Percentiles rank a stretch among this genome's conserved stretches.
phyloP scores from a whole-genome alignment of 1,140 invertebrate species.

The Papilio xuthus region DNA sequence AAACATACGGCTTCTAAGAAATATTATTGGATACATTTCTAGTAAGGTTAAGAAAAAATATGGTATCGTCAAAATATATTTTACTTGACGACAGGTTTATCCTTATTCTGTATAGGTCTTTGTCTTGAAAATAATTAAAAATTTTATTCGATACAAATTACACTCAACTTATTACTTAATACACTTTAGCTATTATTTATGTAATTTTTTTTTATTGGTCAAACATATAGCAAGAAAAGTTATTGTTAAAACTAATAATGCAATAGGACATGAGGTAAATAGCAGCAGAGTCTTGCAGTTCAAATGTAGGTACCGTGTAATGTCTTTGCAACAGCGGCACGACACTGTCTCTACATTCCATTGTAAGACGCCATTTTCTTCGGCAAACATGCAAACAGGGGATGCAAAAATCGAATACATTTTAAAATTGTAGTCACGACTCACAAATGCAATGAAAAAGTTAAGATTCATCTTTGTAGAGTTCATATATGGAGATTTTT shows the following conservation, averaged over 20 bases:
- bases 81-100: too few species aligned
- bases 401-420: conserved; percentile 48
- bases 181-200: too few species aligned
- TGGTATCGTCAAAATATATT: neutral
- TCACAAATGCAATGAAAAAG: neutral
- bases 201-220: too few species aligned
- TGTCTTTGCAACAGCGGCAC: conserved; percentile 50
- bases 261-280: conserved; percentile 23
- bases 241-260: neutral
- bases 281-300: conserved; percentile 30
- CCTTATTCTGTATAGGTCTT: too few species aligned
- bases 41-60: neutral
- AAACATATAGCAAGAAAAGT: neutral
- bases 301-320: conserved; percentile 43
- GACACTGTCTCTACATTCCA: conserved; percentile 51
- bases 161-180: too few species aligned
- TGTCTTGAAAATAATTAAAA: too few species aligned
- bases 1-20: neutral
- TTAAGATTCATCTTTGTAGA: neutral
- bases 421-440: conserved; percentile 41
- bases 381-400: conserved; percentile 60
- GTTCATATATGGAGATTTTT: neutral
- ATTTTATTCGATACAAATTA: too few species aligned
- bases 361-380: conserved; percentile 43
- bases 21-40: neutral